Evolutionary conservation across 2,113 vertebrate genomes (phyloP).

Genomic region (Girardinichthys multiradiatus): DNA sequence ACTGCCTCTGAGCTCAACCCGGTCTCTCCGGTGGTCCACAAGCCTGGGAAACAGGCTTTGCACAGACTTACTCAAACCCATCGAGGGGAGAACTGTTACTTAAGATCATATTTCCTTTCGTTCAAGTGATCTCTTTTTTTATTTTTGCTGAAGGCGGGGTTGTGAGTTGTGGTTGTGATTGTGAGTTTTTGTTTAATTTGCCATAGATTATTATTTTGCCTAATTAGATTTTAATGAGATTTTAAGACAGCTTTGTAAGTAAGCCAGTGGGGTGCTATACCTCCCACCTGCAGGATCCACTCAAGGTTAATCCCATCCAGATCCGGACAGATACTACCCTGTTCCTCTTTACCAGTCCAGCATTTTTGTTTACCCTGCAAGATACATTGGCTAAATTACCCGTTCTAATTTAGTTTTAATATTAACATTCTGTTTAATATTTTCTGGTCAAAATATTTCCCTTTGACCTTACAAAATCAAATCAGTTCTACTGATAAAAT

Average conservation of each 20-base stretch:
- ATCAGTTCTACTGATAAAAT: too few relatives aligned
- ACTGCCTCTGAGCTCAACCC: conserved; percentile 58
- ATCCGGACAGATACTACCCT: conserved; percentile 25
- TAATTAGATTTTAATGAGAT: conserved; percentile 77
- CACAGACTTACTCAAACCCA: conserved; percentile 35
- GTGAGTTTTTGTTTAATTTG: conserved; percentile 66
- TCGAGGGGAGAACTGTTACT: conserved; percentile 3
- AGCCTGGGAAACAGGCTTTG: conserved; percentile 61
- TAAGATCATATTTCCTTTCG: conserved; percentile 63
- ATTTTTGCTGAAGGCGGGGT: conserved; percentile 55
- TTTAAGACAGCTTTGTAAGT: conserved; percentile 62
- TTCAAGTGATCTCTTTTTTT: conserved; percentile 56
- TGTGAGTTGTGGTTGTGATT: too few relatives aligned
- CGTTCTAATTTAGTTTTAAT: background rate
- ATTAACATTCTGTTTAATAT: background rate
- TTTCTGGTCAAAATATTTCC: too few relatives aligned
- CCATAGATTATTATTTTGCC: conserved; percentile 67
- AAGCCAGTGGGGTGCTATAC: conserved; percentile 44
- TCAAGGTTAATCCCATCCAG: conserved; percentile 65
- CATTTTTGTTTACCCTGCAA: background rate
- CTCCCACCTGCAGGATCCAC: conserved; percentile 67
- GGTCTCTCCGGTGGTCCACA: conserved; percentile 57
- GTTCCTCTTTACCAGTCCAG: background rate
- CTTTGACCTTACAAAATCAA: too few relatives aligned
- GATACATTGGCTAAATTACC: background rate